phyloP scores from a whole-genome alignment of 2,888 invertebrate species.

The Pachliopta kotzebuea region DNA sequence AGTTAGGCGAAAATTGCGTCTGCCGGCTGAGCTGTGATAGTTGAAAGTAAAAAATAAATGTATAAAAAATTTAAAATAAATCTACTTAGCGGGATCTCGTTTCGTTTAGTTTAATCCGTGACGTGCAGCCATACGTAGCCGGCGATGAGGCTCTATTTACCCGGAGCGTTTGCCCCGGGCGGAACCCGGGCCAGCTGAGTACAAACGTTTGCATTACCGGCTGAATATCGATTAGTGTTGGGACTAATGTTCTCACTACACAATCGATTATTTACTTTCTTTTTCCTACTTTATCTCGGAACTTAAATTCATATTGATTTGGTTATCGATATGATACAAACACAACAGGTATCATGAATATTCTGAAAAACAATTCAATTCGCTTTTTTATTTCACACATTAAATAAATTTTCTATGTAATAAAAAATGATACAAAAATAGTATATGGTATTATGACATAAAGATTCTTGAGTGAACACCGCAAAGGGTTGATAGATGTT shows the following conservation, averaged over 20 bases:
- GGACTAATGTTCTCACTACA: constrained; percentile 36
- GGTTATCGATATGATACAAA: no score
- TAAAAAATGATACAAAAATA: no score
- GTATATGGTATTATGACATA: no score
- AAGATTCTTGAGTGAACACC: no score
- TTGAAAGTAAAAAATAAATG: constrained; percentile 5
- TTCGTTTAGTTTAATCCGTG: constrained; percentile 28
- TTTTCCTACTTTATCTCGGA: neutral
- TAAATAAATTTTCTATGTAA: no score
- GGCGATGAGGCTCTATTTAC: constrained; percentile 51
- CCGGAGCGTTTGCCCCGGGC: constrained; percentile 59
- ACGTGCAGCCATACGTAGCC: constrained; percentile 25
- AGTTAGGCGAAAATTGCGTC: constrained; percentile 6
- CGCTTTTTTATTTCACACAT: no score
- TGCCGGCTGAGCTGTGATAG: constrained; percentile 8
- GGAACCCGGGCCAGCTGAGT: constrained; percentile 59
- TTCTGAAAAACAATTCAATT: no score
- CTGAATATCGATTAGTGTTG: constrained; percentile 65
- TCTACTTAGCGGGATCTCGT: constrained; percentile 24
- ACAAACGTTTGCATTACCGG: constrained; percentile 75
- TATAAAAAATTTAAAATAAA: constrained; percentile 21
- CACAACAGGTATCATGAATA: no score
- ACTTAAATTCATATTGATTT: no score
- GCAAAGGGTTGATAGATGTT: no score
- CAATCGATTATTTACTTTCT: neutral